These are phyloP conservation scores for Anorthoa munda DNA, from an alignment of 2,888 invertebrate genomes.

Conservation along the genomic window DNA sequence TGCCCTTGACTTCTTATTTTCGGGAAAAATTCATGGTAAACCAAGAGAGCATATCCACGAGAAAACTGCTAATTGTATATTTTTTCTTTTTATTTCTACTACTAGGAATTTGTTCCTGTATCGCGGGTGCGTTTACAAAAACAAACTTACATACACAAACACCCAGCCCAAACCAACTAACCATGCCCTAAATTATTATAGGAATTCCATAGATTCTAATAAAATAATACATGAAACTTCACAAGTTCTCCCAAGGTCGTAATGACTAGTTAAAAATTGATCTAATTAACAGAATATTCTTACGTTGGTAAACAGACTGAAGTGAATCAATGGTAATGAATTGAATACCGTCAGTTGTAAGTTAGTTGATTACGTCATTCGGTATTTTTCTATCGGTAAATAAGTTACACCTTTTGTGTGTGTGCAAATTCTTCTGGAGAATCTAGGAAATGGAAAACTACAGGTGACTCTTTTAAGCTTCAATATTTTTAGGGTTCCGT, in stretches of 20 bases:
- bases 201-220: slow-evolving; percentile 5
- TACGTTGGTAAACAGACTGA: neutral
- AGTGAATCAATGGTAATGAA: slow-evolving; percentile 17
- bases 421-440: neutral
- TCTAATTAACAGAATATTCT: slow-evolving; percentile 18
- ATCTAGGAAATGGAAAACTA: neutral
- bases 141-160: no score
- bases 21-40: no score
- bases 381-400: neutral
- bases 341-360: neutral
- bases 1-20: no score
- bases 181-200: neutral
- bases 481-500: no score
- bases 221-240: neutral
- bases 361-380: slow-evolving; percentile 14
- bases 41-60: no score
- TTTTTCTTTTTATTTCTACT: no score
- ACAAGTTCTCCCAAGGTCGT: slow-evolving; percentile 20
- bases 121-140: no score
- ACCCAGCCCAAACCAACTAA: no score
- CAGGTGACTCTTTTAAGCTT: no score
- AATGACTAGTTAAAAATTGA: slow-evolving; percentile 26
- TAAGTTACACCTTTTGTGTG: neutral
- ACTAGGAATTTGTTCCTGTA: no score
- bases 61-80: no score